Evolutionary conservation across 2,797 vertebrate genomes (phyloP).

Genomic region (Pachyuromys duprasi): DNA sequence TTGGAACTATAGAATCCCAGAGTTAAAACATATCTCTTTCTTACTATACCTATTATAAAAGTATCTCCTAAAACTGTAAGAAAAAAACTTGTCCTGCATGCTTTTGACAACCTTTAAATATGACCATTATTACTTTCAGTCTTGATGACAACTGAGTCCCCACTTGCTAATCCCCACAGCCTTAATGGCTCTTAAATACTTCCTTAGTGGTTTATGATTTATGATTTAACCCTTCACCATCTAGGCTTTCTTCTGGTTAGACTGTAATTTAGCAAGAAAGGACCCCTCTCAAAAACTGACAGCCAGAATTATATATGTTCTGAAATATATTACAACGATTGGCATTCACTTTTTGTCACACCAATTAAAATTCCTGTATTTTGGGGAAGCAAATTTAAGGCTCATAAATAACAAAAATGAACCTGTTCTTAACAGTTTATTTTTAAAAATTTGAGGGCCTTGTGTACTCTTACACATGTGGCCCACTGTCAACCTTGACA

Average conservation of each 20-base stretch:
- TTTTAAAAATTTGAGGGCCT: slow-evolving; percentile 5
- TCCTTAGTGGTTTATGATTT: slow-evolving; percentile 43
- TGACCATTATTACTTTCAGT: slow-evolving; percentile 38
- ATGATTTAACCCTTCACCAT: slow-evolving; percentile 5
- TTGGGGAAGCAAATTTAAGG: slow-evolving; percentile 22
- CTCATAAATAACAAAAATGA: slow-evolving; percentile 40
- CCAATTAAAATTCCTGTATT: slow-evolving; percentile 44
- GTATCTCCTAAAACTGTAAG: background rate
- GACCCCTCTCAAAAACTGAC: slow-evolving; percentile 29
- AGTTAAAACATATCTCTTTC: background rate
- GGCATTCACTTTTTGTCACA: slow-evolving; percentile 42
- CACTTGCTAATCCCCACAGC: background rate
- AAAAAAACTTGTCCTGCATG: slow-evolving; percentile 16
- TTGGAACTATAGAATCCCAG: background rate
- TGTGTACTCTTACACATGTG: too few relatives aligned
- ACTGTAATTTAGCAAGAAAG: slow-evolving; percentile 35
- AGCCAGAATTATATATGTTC: background rate
- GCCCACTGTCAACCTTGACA: background rate
- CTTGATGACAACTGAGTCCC: background rate
- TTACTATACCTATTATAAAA: slow-evolving; percentile 4
- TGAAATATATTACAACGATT: background rate
- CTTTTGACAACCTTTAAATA: slow-evolving; percentile 49
- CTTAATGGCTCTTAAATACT: background rate
- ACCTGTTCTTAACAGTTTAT: slow-evolving; percentile 48
- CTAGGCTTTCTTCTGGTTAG: slow-evolving; percentile 32